Base-by-base conservation (phyloP, 2,113 vertebrate genomes). In the Chauna torquata region DNA sequence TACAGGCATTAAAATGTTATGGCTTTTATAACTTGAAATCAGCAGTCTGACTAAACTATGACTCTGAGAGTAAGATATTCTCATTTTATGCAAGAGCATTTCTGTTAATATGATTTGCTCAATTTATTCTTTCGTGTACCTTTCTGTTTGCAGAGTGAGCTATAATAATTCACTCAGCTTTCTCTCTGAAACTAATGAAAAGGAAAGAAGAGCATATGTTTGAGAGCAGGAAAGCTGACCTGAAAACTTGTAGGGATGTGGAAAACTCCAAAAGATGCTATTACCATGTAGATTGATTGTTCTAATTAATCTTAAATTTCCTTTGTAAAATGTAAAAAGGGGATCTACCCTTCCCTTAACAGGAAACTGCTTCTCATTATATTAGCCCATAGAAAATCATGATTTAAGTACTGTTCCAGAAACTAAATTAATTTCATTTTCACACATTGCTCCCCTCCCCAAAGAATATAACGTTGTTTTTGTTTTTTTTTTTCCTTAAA, bases 351-450 rank as follows among this genome's bases (percentile, higher is more conserved):
- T 93, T 91, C 49, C 76, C 62, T 86, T 83, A 19, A 45, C 49
- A 93, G 78, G 82, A 96, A 93, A 65, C 84, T 92, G 66, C 71
- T 93, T 70, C 57, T 95, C 34, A 52, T 90, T 90, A 80, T 75
- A 61, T 6, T 50, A 88, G 40, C 16, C 14, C 38, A 22, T 15
- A 80, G 64, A 72, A 80, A 90, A 80, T 7, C 12, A 52, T 34
- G 30, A 84, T 82, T 61, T 92, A 77, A 88, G 16, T 32, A 45
- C 16, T 45, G 9, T 90, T 70, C 75, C 92, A 93, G 75, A 4
- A 76, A 32, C 20, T 40, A 75, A 82, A 82, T 61, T 71, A 36
- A 82, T 91, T 95, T 84, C 8, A 64, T 75, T 89, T 75, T 65
- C 69, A 82, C 30, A 58, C 22, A 28, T 18, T 8, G 18, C 18